phyloP scores from a whole-genome alignment of 2,113 vertebrate species.

The Protobothrops flavoviridis region DNA sequence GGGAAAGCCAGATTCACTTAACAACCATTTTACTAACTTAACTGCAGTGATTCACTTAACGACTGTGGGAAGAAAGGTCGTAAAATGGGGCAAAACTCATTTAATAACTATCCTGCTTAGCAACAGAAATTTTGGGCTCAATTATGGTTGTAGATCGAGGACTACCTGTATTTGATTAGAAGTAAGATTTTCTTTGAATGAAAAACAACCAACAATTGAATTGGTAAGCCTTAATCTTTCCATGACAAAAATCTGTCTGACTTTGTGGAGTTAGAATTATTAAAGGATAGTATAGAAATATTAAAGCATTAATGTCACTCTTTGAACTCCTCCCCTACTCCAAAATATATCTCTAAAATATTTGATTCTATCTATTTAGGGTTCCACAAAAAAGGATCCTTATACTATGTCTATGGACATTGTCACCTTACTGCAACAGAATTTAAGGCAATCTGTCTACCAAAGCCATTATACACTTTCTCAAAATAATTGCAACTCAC shows the following conservation, averaged over 20 bases:
- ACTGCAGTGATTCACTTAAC: background rate
- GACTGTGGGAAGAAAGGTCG: background rate
- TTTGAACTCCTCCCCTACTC: background rate
- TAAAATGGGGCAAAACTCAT: background rate
- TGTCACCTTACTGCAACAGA: background rate
- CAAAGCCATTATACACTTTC: background rate
- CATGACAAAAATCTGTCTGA: background rate
- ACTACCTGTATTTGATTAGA: background rate
- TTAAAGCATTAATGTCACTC: background rate
- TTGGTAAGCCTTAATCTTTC: background rate
- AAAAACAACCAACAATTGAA: background rate
- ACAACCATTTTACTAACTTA: background rate
- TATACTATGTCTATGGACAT: background rate
- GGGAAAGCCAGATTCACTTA: background rate
- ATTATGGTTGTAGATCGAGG: background rate
- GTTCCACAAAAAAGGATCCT: background rate
- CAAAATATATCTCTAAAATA: background rate
- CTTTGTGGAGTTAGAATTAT: background rate
- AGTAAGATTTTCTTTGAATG: background rate
- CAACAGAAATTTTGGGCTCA: background rate
- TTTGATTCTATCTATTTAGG: background rate
- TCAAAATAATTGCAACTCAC: slow-evolving; percentile 72
- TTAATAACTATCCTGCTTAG: background rate
- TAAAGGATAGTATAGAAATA: background rate
- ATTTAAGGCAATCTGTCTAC: background rate